Percentiles rank a stretch among this genome's conserved stretches.
Evolutionary conservation across 2,797 vertebrate species (phyloP).

Genomic region (Hafferia zeledoni): DNA sequence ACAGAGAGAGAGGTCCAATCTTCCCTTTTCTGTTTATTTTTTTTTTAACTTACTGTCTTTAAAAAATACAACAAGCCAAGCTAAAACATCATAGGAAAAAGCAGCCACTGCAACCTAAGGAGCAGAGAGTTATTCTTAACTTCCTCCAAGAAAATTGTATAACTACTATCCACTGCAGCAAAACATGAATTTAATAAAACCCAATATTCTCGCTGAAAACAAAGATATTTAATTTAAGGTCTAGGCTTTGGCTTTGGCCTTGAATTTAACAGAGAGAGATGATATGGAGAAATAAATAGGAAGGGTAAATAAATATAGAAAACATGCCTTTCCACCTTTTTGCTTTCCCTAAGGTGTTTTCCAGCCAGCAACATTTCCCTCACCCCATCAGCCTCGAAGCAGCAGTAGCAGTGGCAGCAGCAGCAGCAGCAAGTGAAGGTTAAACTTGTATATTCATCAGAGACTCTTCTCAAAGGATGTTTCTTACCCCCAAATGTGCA

Average conservation of each 20-base stretch:
- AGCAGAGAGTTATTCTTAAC: slow-evolving; percentile 33
- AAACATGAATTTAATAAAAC: slow-evolving; percentile 40
- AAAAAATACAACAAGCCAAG: not conserved
- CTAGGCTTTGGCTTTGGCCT: not conserved
- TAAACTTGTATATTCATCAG: not conserved
- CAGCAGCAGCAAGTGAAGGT: not conserved
- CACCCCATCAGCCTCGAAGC: not conserved
- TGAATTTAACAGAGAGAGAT: slow-evolving; percentile 7
- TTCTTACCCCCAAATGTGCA: not conserved
- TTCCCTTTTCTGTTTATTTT: not conserved
- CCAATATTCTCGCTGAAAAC: slow-evolving; percentile 27
- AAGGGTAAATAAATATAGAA: slow-evolving; percentile 7
- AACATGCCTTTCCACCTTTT: not conserved
- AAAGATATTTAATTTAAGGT: slow-evolving; percentile 44
- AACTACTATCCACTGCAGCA: slow-evolving; percentile 6
- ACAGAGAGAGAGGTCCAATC: not conserved
- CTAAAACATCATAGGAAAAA: not conserved
- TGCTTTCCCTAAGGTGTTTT: not conserved
- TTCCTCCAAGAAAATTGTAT: slow-evolving; percentile 21
- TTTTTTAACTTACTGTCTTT: slow-evolving; percentile 15
- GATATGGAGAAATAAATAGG: not conserved
- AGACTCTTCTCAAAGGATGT: not conserved
- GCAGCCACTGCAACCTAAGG: not conserved
- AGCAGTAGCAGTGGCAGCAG: not conserved
- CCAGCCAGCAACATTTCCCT: not conserved